phyloP scores from a whole-genome alignment of 2,888 invertebrate genomes.

The Pristionchus entomophagus region DNA sequence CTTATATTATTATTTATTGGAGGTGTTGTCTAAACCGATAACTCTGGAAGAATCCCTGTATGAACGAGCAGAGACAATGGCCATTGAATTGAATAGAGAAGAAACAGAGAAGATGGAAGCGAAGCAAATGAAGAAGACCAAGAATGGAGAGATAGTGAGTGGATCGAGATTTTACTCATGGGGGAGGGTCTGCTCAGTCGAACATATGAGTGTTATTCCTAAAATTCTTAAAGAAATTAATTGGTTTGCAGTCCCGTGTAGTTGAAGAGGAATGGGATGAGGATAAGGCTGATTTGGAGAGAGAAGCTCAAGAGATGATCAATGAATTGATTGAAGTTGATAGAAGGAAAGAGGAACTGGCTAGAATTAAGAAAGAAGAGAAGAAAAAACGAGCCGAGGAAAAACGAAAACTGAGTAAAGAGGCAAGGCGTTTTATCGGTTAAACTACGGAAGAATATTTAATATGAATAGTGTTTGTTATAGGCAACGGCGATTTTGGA shows the following conservation, averaged over 20 bases:
- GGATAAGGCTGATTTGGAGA: constrained; percentile 50
- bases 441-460: not conserved
- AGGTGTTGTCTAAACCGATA: constrained; percentile 50
- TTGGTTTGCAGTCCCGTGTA: not conserved
- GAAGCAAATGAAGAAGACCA: constrained; percentile 25
- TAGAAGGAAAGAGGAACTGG: constrained; percentile 17
- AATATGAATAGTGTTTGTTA: not conserved
- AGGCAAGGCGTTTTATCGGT: not conserved
- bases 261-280: constrained; percentile 53
- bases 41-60: constrained; percentile 50
- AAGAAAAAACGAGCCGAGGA: not conserved
- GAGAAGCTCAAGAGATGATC: constrained; percentile 53
- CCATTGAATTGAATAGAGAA: constrained; percentile 48
- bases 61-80: constrained; percentile 41
- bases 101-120: constrained; percentile 32
- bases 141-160: not conserved
- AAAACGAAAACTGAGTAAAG: not conserved
- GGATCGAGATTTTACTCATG: not conserved
- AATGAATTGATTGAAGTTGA: constrained; percentile 40
- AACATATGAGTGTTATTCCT: too few relatives aligned
- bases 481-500: constrained; percentile 9
- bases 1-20: not conserved
- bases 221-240: not conserved
- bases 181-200: too few relatives aligned
- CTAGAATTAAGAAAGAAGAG: not conserved